Conservation (phyloP, 2,113 vertebrate genomes). For the Ardeotis arabs region DNA sequence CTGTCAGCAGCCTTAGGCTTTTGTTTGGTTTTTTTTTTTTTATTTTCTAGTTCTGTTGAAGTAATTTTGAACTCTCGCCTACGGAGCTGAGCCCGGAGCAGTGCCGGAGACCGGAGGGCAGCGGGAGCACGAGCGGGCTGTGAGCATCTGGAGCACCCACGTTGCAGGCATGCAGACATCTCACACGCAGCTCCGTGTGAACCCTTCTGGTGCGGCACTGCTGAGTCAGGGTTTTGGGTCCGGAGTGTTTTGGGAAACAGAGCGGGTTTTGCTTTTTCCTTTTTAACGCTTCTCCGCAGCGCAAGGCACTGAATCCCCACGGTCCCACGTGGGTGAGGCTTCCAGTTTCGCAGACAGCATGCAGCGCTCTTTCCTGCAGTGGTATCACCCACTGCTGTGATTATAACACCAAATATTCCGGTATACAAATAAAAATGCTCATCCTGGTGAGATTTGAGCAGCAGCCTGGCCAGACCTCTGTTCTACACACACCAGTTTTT, state of each 20-base stretch:
- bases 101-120: neutral
- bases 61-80: neutral
- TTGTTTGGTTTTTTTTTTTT: neutral
- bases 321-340: neutral
- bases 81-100: neutral
- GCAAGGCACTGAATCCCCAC: fast-evolving
- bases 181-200: neutral
- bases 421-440: neutral
- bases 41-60: neutral
- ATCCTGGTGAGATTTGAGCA: neutral
- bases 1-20: neutral
- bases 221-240: neutral
- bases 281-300: neutral
- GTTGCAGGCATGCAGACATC: neutral
- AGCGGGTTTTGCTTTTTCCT: neutral
- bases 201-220: neutral
- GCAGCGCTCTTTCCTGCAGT: neutral
- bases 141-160: neutral
- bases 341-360: neutral
- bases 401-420: neutral
- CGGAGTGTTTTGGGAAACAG: neutral
- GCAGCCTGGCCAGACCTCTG: neutral
- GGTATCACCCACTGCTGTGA: neutral
- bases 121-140: neutral
- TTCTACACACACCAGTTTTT: neutral